A percentile compares a stretch with the other conserved stretches of the same genome.
Conservation (phyloP, 2,888 invertebrate species). For the Pristionchus maxplancki region DNA sequence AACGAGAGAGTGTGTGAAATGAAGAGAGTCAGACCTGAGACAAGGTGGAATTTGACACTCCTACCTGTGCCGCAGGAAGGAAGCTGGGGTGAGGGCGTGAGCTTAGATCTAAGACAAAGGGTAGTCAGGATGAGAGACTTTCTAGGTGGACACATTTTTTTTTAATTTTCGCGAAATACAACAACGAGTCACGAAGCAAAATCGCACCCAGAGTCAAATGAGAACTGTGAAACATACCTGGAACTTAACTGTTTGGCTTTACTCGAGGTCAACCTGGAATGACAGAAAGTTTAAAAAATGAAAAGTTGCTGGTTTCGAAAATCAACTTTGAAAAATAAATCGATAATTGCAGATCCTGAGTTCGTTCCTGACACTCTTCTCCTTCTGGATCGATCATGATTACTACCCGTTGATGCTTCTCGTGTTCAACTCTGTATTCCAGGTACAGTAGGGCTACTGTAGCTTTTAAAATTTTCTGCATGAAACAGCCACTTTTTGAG, state of each 20-base stretch:
- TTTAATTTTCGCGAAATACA: too few relatives aligned
- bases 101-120: too few relatives aligned
- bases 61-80: neutral
- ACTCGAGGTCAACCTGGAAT: too few relatives aligned
- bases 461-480: neutral
- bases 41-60: neutral
- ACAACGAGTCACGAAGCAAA: too few relatives aligned
- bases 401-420: slow-evolving; percentile 59
- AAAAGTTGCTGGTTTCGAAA: too few relatives aligned
- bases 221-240: too few relatives aligned
- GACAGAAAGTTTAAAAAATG: too few relatives aligned
- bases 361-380: slow-evolving; percentile 60
- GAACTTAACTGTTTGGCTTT: too few relatives aligned
- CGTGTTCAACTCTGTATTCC: slow-evolving; percentile 66
- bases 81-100: neutral
- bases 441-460: slow-evolving; percentile 52
- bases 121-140: too few relatives aligned
- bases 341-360: slow-evolving; percentile 65
- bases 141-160: too few relatives aligned
- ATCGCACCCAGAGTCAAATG: too few relatives aligned
- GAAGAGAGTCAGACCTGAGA: neutral
- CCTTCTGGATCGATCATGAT: slow-evolving; percentile 71
- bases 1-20: neutral
- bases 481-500: neutral
- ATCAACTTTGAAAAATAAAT: neutral